These are phyloP conservation scores for Cololabis saira DNA, from an alignment of 2,113 vertebrate species.

Conservation along the genomic window DNA sequence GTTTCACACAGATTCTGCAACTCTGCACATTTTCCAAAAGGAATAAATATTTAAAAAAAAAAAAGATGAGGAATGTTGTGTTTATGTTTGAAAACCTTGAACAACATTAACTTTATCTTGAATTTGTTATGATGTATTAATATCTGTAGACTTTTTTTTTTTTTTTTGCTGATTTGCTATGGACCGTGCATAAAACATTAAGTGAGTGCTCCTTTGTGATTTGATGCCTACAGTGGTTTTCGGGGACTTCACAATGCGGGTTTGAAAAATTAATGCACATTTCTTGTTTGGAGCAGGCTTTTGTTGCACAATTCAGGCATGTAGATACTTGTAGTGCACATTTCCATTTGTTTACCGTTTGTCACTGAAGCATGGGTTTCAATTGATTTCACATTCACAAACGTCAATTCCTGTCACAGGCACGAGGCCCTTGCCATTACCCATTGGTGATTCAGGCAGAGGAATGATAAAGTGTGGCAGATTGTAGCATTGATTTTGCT, in stretches of 20 bases:
- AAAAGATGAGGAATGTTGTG: neutral
- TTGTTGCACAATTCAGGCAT: slow-evolving; percentile 15
- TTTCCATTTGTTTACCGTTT: slow-evolving; percentile 44
- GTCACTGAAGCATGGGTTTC: slow-evolving; percentile 26
- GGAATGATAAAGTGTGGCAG: slow-evolving; percentile 11
- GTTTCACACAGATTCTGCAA: neutral
- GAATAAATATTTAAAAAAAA: too few relatives aligned
- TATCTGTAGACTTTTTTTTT: slow-evolving; percentile 15
- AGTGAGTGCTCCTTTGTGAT: slow-evolving; percentile 30
- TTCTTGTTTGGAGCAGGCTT: slow-evolving; percentile 30
- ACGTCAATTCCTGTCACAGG: slow-evolving; percentile 39
- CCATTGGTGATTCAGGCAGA: slow-evolving; percentile 20
- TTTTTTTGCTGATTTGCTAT: slow-evolving; percentile 39
- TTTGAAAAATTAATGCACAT: slow-evolving; percentile 62
- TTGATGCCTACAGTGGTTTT: neutral
- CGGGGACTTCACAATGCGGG: slow-evolving; percentile 41
- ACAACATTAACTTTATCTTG: slow-evolving; percentile 9
- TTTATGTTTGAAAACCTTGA: neutral
- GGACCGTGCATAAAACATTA: slow-evolving; percentile 62
- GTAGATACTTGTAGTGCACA: slow-evolving; percentile 10
- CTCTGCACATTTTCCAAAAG: neutral
- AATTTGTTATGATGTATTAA: slow-evolving; percentile 6
- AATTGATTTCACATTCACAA: slow-evolving; percentile 58
- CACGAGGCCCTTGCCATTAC: slow-evolving; percentile 28
- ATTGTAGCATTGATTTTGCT: slow-evolving; percentile 60